Percentiles rank a stretch among this genome's conserved stretches.
phyloP scores from a whole-genome alignment of 2,888 invertebrate genomes.

The Harpalus rubripes region DNA sequence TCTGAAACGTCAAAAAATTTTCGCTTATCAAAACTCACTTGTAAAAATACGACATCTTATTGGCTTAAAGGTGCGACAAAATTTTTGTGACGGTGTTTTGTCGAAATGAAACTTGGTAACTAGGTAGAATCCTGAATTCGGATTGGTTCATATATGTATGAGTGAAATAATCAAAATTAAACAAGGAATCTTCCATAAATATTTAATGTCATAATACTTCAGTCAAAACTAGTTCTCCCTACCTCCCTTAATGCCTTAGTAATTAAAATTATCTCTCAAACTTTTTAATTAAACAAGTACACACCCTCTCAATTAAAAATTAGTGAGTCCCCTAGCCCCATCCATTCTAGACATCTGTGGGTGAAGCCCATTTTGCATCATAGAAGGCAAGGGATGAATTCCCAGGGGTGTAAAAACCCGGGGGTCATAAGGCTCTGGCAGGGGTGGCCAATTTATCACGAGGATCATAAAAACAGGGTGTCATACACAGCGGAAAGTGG shows the following conservation, averaged over 20 bases:
- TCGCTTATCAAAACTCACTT: too few relatives aligned
- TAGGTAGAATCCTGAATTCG: too few relatives aligned
- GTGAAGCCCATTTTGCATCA: constrained; percentile 12
- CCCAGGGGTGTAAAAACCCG: constrained; percentile 26
- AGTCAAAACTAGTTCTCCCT: constrained; percentile 1
- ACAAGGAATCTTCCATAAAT: neutral
- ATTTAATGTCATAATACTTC: neutral
- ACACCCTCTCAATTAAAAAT: constrained; percentile 34
- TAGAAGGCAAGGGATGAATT: neutral
- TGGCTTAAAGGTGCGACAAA: too few relatives aligned
- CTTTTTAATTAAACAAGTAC: constrained; percentile 41
- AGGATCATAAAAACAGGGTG: constrained; percentile 59
- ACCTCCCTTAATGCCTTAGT: constrained; percentile 20
- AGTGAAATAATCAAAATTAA: too few relatives aligned
- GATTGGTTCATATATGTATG: too few relatives aligned
- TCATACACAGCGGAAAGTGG: constrained; percentile 35
- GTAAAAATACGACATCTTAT: too few relatives aligned
- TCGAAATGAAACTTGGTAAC: too few relatives aligned
- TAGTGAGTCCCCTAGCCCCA: constrained; percentile 9
- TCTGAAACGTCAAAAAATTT: too few relatives aligned
- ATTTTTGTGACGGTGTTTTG: too few relatives aligned
- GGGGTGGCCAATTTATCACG: constrained; percentile 55
- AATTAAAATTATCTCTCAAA: constrained; percentile 43
- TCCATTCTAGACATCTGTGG: constrained; percentile 22
- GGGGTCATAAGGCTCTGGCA: neutral